Evolutionary conservation across 2,797 vertebrate species (phyloP).

Genomic region (Neopelma chrysocephalum): DNA sequence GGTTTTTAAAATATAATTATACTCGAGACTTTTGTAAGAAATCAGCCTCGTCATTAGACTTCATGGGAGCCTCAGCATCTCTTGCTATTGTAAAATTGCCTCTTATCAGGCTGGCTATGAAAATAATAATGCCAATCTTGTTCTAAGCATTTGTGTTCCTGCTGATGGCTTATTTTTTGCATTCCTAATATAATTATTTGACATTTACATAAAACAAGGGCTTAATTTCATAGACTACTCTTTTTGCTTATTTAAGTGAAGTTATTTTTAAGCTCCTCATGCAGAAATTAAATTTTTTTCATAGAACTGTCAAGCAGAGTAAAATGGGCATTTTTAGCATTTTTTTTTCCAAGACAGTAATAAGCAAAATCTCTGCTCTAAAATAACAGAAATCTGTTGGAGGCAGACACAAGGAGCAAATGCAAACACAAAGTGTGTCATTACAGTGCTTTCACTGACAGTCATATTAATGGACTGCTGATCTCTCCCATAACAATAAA

Average conservation of each 20-base stretch:
- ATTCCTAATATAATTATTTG: slow-evolving; percentile 73
- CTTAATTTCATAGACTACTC: slow-evolving; percentile 45
- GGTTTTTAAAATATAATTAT: slow-evolving; percentile 9
- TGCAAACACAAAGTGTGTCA: background rate
- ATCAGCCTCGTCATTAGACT: slow-evolving; percentile 52
- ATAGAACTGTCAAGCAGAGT: slow-evolving; percentile 25
- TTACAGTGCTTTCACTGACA: background rate
- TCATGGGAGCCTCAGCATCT: slow-evolving; percentile 22
- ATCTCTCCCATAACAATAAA: background rate
- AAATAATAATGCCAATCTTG: slow-evolving; percentile 67
- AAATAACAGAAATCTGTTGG: slow-evolving; percentile 19
- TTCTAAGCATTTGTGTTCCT: slow-evolving; percentile 65
- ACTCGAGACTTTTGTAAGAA: slow-evolving; percentile 24
- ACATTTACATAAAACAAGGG: slow-evolving; percentile 70
- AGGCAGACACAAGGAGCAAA: slow-evolving; percentile 3
- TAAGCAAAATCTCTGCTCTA: slow-evolving; percentile 2
- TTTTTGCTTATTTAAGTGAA: slow-evolving; percentile 66
- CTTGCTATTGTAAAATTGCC: slow-evolving; percentile 32
- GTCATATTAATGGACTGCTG: background rate
- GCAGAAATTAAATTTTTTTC: slow-evolving; percentile 44
- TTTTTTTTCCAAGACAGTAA: background rate
- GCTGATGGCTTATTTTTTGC: slow-evolving; percentile 64
- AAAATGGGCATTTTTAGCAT: background rate
- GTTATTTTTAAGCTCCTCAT: slow-evolving; percentile 54
- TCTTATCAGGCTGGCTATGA: slow-evolving; percentile 48